Base-by-base conservation (phyloP, 2,113 vertebrate genomes). In the Acanthisitta chloris region DNA sequence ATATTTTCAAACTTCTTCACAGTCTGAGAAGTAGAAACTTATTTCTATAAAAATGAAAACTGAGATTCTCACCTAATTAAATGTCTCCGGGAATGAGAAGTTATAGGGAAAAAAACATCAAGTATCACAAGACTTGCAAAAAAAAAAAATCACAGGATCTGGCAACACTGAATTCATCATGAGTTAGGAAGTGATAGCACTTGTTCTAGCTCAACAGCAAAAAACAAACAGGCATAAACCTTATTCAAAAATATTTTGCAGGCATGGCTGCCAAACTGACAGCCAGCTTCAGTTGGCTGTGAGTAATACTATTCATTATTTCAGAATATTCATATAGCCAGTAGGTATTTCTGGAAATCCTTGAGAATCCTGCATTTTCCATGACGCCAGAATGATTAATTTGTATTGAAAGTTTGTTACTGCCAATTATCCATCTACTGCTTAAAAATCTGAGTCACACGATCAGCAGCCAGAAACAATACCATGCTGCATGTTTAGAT, bases 11-110 rank as follows among this genome's bases (percentile, higher is more conserved):
- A 86, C 67, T 64, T 90, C 81, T 88, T 93, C 67, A 61, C 55
- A 96, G 77, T 71, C 59, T 55, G 43, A 96, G 55, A 59, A 93
- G 48, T 33, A 93, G 61, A 90, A 96, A 90, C 57, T 83, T 59
- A 84, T 76, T 86, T 88, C 57, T 65, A 78, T 90, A 93, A 86
- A 94, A 95, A 86, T 12, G 67, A 96, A 96, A 94, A 84, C 45
- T 52, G 83, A 95, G 76, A 95, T 94, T 95, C 90, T 93, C 92
- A 93, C 80, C 86, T 96, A 95, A 95, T 97, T 94, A 93, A 92
- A 93, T 65, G 52, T 86, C 82, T 96, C 72, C 0, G 0, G 69
- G 55, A 94, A 79, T 59, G 79, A 85, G 64, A 90, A 90, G 40
- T 71, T 96, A 78, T 9, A 86, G 64, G 31, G 28, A 6, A 73